Evolutionary conservation across 2,113 vertebrate genomes (phyloP), one percentile per base, ranked within the genome.

Genomic region (Cephalopholis sonnerati): DNA sequence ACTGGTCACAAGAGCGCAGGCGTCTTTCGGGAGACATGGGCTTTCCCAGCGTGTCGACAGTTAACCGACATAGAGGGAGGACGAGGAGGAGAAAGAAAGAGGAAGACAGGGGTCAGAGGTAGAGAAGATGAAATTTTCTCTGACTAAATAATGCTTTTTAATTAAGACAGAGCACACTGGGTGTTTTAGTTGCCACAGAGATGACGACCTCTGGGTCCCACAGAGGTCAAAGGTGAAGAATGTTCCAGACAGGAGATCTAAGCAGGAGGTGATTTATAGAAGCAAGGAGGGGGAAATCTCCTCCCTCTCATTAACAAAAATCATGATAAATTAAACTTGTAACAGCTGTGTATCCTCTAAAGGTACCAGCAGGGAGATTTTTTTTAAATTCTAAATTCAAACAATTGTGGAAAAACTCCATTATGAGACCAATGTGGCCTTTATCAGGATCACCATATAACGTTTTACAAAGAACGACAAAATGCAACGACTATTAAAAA

Each of bases 71-170:
- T 36, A 63, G 55, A 79, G 78, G 61, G 59, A 64, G 29, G 72
- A 62, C 22, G 58, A 39, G 57, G 62, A 54, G 84, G 64, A 51
- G 67, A 76, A 75, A 51, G 50, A 17, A 78, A 77, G 17, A 87
- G 81, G 74, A 89, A 88, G 80, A 48, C 20, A 74, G 80, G 64
- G 91, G 90, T 89, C 89, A 89, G 25, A 87, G 76, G 87, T 44
- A 73, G 74, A 72, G 79, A 89, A 83, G 88, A 91, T 89, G 41
- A 91, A 85, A 91, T 83, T 85, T 87, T 86, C 85, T 85, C 81
- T 0, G 22, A 81, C 77, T 88, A 91, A 93, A 92, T 91, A 83
- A 92, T 87, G 86, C 61, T 80, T 92, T 93, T 92, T 93, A 93
- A 93, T 92, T 90, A 92, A 87, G 87, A 89, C 65, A 11, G 85